phyloP scores from a whole-genome alignment of 2,888 invertebrate genomes.

The Charanyca ferruginea region DNA sequence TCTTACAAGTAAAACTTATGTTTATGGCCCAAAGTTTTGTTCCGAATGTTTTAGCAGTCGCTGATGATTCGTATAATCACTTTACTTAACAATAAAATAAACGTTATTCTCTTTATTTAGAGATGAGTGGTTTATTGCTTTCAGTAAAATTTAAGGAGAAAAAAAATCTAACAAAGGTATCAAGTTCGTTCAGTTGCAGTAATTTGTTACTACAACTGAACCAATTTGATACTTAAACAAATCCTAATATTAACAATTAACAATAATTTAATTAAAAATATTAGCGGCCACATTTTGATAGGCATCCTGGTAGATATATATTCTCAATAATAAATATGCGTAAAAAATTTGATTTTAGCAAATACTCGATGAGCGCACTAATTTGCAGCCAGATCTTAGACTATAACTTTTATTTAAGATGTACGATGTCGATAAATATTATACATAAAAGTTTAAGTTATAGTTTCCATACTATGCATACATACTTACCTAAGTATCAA shows the following conservation, averaged over 20 bases:
- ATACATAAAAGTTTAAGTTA: neutral
- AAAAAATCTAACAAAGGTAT: neutral
- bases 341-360: no score
- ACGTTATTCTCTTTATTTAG: neutral
- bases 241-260: no score
- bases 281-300: no score
- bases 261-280: no score
- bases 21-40: constrained; percentile 33
- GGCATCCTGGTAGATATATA: no score
- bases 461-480: neutral
- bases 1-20: constrained; percentile 33
- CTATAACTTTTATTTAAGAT: no score
- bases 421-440: no score
- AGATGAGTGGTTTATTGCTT: neutral
- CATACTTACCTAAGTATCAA: neutral
- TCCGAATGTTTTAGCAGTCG: constrained; percentile 15
- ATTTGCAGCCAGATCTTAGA: no score
- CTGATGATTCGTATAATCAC: neutral
- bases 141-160: neutral
- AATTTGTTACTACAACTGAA: neutral
- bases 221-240: neutral
- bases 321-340: no score
- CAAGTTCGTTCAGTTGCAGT: neutral
- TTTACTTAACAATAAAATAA: neutral
- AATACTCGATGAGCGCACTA: no score